Percentiles rank a stretch among this genome's conserved stretches.
phyloP scores from a whole-genome alignment of 2,888 invertebrate species.

The Drosophila melanocephala region DNA sequence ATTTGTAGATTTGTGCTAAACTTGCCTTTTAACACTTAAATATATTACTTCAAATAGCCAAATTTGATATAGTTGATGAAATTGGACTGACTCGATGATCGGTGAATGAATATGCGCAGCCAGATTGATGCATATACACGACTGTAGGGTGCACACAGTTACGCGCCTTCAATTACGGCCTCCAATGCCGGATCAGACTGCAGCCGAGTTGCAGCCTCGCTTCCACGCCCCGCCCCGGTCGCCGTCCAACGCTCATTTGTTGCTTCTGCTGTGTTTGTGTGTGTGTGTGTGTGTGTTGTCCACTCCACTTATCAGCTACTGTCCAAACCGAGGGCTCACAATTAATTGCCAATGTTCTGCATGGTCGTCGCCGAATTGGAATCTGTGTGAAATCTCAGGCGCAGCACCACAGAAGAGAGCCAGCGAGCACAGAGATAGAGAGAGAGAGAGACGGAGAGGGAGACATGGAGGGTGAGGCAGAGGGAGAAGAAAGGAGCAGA shows the following conservation, averaged over 20 bases:
- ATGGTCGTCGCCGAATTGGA: constrained; percentile 67
- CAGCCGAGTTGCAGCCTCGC: neutral
- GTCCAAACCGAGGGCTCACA: constrained; percentile 70
- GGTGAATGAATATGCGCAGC: constrained; percentile 31
- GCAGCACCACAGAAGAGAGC: constrained; percentile 16
- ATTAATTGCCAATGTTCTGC: constrained; percentile 79
- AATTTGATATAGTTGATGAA: neutral
- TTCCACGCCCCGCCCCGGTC: no score
- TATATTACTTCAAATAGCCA: neutral
- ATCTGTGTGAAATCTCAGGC: constrained; percentile 77
- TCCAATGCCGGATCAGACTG: constrained; percentile 27
- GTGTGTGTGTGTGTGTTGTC: constrained; percentile 42
- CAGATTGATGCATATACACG: constrained; percentile 23
- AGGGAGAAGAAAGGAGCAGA: constrained; percentile 7
- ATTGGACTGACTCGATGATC: neutral
- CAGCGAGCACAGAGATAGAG: neutral
- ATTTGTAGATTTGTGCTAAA: neutral
- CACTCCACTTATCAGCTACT: constrained; percentile 77
- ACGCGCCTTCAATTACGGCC: constrained; percentile 72
- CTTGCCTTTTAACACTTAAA: neutral
- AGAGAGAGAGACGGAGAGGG: no score
- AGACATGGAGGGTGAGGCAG: neutral
- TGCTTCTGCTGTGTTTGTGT: constrained; percentile 18
- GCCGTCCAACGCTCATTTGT: constrained; percentile 36
- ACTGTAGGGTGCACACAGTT: constrained; percentile 58